These are phyloP conservation scores for Tipula unca DNA, from an alignment of 2,888 invertebrate species.

Conservation along the genomic window DNA sequence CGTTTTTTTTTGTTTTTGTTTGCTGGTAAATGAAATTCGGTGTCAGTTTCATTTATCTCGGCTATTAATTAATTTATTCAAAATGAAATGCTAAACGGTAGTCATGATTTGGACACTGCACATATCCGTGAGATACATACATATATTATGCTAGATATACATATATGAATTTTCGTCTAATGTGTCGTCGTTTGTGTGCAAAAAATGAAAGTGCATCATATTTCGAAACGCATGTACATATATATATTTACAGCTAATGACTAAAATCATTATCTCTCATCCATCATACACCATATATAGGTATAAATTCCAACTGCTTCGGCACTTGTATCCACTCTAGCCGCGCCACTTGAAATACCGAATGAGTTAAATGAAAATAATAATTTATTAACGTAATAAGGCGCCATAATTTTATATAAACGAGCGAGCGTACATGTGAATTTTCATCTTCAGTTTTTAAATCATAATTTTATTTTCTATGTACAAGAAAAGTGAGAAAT, in stretches of 20 bases:
- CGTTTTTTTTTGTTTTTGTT: too few relatives aligned
- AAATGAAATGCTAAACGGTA: not conserved
- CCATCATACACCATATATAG: not conserved
- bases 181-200: not conserved
- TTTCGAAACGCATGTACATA: not conserved
- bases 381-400: slow-evolving; percentile 14
- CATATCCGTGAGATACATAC: not conserved
- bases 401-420: not conserved
- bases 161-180: not conserved
- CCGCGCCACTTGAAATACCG: not conserved
- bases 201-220: not conserved
- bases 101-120: not conserved
- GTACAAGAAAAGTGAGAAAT: slow-evolving; percentile 14
- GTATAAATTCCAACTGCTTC: not conserved
- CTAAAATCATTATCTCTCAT: not conserved
- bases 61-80: not conserved
- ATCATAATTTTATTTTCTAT: not conserved
- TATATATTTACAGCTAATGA: not conserved
- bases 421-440: not conserved
- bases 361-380: not conserved
- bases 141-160: too few relatives aligned
- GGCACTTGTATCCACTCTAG: not conserved
- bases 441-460: not conserved
- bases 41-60: not conserved
- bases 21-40: not conserved